Evolutionary conservation across 1,140 invertebrate genomes (phyloP), one percentile per base, ranked within the genome.

Genomic region (Leptopilina boulardi): DNA sequence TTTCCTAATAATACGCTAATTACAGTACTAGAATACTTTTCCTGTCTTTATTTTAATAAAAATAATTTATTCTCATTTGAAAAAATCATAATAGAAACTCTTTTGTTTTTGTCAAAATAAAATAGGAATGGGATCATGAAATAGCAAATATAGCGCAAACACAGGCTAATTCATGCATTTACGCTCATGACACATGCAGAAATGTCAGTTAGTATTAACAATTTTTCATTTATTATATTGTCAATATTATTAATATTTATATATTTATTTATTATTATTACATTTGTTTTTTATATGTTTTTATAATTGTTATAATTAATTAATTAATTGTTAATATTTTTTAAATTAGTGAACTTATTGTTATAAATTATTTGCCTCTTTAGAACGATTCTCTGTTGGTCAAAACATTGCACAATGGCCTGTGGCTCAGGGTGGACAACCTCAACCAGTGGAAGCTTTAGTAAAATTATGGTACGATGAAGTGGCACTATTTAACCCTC

Each of bases 91-190:
- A n/a, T n/a, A n/a, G n/a, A n/a, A n/a, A n/a, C n/a, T n/a, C 73
- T 74, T 26, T 23, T 73, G 6, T 51, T 51, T 54, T 73, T n/a
- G 13, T 26, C 8, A 13, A 30, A 47, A 11, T n/a, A n/a, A n/a
- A n/a, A n/a, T n/a, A 79, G 78, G 30, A 10, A 13, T 82, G 79
- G 77, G 79, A 82, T 30, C 1, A 75, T 13, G 73, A 77, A 30
- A 18, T 82, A 18, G 79, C 47, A 3, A 3, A 11, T 0, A 42
- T 77, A 10, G 79, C 81, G 1, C 81, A 83, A 44, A 75, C 70
- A n/a, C 80, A 79, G 77, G 73, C 51, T 38, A 81, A 71, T 70
- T 75, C 77, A 72, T 83, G 80, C 18, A 11, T 21, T 15, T 75
- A 54, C 8, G 44, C 1, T 0, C 77, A 81, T 38, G 82, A 83